Conservation (phyloP, 2,797 vertebrate species). For the Crossoptilon crossoptilon region DNA sequence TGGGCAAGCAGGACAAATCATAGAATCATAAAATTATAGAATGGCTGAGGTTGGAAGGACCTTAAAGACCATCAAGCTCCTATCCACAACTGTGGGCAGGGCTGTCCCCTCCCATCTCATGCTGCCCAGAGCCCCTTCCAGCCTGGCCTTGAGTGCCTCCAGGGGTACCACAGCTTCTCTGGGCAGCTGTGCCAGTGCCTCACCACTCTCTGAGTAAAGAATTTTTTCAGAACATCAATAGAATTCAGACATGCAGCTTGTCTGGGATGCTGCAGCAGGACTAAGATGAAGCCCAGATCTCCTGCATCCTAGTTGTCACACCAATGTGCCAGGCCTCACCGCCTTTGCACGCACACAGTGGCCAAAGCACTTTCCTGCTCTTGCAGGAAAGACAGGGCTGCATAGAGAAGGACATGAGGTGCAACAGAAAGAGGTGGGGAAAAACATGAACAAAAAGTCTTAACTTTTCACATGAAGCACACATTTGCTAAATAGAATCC, state of each 20-base stretch:
- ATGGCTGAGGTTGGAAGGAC: too few relatives aligned
- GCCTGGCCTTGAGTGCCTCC: too few relatives aligned
- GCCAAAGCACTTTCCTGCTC: background rate
- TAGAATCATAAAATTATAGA: too few relatives aligned
- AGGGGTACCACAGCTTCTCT: too few relatives aligned
- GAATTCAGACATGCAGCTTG: background rate
- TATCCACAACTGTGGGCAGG: too few relatives aligned
- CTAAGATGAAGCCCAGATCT: background rate
- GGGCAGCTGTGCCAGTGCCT: too few relatives aligned
- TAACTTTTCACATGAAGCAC: slow-evolving; percentile 79
- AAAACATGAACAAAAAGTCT: slow-evolving; percentile 65
- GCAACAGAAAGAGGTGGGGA: background rate
- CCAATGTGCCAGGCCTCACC: fast-evolving
- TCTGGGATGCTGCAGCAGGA: background rate
- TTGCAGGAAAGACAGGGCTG: slow-evolving; percentile 6
- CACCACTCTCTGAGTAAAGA: too few relatives aligned
- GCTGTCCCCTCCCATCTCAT: too few relatives aligned
- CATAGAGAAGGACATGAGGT: slow-evolving; percentile 20
- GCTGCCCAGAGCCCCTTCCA: too few relatives aligned
- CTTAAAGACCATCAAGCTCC: too few relatives aligned
- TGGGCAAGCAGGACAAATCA: background rate
- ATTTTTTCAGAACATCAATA: too few relatives aligned
- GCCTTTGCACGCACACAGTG: background rate
- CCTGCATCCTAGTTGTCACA: background rate
- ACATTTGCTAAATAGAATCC: slow-evolving; percentile 82